Percentiles rank a stretch among this genome's conserved stretches.
Conservation (phyloP, 1,140 invertebrate genomes). For the Drosophila kepulauana region DNA sequence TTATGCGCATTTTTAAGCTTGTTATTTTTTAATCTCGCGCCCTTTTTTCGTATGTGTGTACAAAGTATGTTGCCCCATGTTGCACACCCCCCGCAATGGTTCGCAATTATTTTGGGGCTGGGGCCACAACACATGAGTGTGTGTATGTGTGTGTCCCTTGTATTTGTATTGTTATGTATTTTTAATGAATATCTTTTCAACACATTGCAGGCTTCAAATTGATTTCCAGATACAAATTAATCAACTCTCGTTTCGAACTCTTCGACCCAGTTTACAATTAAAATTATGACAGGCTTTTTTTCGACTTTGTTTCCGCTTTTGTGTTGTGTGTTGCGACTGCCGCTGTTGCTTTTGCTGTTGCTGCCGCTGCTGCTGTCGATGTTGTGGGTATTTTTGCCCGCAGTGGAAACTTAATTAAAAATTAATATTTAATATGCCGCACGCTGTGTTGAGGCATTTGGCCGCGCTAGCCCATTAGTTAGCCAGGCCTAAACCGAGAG, state of each 20-base stretch:
- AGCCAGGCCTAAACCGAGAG: conserved; percentile 49
- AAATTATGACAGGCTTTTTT: conserved; percentile 66
- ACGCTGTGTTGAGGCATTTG: conserved; percentile 42
- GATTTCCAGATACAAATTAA: conserved; percentile 62
- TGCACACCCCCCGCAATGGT: conserved; percentile 24
- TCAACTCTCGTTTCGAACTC: conserved; percentile 56
- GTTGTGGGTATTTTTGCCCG: conserved; percentile 14
- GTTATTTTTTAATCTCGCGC: conserved; percentile 80
- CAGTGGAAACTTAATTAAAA: conserved; percentile 68
- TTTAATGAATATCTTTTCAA: conserved; percentile 73
- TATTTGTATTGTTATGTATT: conserved; percentile 52
- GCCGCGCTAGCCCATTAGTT: conserved; percentile 46
- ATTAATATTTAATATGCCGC: conserved; percentile 71
- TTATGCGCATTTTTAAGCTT: conserved; percentile 78
- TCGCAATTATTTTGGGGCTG: conserved; percentile 25
- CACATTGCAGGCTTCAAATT: conserved; percentile 55
- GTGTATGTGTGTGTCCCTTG: background rate
- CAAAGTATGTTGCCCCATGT: conserved; percentile 24
- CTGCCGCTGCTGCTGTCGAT: conserved; percentile 17
- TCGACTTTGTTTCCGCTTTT: conserved; percentile 62
- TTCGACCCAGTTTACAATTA: conserved; percentile 77
- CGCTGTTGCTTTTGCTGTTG: conserved; percentile 14
- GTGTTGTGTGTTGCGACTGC: conserved; percentile 19
- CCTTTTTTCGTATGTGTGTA: conserved; percentile 48
- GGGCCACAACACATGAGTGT: background rate